Percentiles rank a stretch among this genome's conserved stretches.
These are phyloP conservation scores for Ambastaia sidthimunki DNA, from an alignment of 2,797 vertebrate genomes.

Conservation along the genomic window DNA sequence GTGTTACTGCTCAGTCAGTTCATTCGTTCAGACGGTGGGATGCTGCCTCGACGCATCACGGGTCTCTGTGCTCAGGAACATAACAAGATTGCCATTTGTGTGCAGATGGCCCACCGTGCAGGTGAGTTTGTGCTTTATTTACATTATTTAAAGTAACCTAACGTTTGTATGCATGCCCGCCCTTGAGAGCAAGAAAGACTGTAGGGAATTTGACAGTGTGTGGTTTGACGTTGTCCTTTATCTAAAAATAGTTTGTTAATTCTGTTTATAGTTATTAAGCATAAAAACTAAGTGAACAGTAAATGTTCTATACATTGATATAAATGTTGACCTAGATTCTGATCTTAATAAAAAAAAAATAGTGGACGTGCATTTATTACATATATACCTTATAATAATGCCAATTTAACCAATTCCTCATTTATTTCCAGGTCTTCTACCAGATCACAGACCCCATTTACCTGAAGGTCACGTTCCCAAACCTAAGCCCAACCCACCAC, in stretches of 20 bases:
- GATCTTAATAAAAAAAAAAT: no score
- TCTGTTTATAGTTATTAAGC: no score
- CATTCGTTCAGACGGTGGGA: constrained; percentile 89
- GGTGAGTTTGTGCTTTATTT: constrained; percentile 70
- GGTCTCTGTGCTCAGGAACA: constrained; percentile 93
- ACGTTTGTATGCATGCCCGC: no score
- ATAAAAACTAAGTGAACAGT: no score
- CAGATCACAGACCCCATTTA: constrained; percentile 88
- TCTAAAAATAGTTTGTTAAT: no score
- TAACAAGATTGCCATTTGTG: constrained; percentile 86
- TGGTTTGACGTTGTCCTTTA: no score
- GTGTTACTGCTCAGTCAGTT: constrained; percentile 95
- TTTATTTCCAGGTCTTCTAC: constrained; percentile 85
- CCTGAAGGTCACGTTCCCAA: constrained; percentile 85
- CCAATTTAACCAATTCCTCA: not conserved
- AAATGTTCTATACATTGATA: no score
- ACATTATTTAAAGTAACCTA: not conserved
- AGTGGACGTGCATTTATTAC: no score
- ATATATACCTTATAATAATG: not conserved
- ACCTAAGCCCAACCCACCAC: constrained; percentile 72
- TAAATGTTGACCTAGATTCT: no score
- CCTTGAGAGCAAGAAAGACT: no score
- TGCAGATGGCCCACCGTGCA: constrained; percentile 96
- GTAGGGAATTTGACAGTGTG: no score
- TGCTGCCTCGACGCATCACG: constrained; percentile 87